phyloP scores from a whole-genome alignment of 2,113 vertebrate genomes.

The Apodemus sylvaticus region DNA sequence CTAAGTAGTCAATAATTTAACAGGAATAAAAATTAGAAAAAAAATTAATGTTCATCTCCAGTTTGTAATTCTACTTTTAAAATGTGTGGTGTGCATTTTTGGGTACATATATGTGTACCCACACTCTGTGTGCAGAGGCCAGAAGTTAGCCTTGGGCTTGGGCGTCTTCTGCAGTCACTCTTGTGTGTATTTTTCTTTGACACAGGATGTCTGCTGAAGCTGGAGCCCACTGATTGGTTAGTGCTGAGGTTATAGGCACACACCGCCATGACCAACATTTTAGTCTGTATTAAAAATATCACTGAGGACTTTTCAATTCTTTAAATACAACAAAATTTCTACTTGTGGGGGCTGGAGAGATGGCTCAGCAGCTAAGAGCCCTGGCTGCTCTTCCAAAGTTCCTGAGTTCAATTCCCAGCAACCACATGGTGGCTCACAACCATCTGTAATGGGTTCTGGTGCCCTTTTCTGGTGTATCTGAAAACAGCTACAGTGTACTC shows the following conservation, averaged over 20 bases:
- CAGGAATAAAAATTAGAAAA: background rate
- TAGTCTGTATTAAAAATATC: background rate
- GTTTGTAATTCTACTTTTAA: background rate
- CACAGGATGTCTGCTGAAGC: background rate
- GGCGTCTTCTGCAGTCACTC: background rate
- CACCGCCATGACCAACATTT: background rate
- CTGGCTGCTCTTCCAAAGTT: no score
- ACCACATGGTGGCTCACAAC: no score
- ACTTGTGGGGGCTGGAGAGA: background rate
- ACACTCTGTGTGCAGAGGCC: background rate
- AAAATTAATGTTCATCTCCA: background rate
- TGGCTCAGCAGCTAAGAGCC: no score
- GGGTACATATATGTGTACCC: background rate
- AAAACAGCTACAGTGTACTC: no score
- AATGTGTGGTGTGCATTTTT: background rate
- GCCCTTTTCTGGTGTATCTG: no score
- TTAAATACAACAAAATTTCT: background rate
- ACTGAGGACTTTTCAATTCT: background rate
- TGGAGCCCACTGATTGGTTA: background rate
- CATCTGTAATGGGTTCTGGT: no score
- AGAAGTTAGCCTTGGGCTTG: background rate
- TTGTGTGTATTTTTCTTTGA: background rate
- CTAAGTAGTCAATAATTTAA: conserved; percentile 25
- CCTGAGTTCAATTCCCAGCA: no score
- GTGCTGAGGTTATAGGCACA: background rate